Conservation (phyloP, 2,797 vertebrate species). For the Mastacembelus armatus region DNA sequence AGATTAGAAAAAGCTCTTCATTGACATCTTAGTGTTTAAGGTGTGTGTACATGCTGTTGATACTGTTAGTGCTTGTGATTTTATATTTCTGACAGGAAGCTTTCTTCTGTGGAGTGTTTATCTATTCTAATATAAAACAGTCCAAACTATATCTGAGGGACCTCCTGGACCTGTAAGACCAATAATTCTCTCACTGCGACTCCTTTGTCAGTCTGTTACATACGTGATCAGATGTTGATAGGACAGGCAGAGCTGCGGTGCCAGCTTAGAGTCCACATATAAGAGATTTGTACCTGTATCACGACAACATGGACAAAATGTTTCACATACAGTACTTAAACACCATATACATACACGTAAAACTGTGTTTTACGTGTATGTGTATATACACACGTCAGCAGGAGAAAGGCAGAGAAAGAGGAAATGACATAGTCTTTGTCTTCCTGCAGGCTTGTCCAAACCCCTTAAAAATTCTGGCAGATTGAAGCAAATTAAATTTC, state of each 20-base stretch:
- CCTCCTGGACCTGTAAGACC: neutral
- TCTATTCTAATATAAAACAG: neutral
- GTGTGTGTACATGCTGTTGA: slow-evolving; percentile 31
- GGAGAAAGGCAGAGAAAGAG: slow-evolving; percentile 55
- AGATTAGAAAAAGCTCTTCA: slow-evolving; percentile 86
- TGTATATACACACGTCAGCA: slow-evolving; percentile 59
- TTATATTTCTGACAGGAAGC: slow-evolving; percentile 6
- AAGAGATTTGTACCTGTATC: slow-evolving; percentile 53
- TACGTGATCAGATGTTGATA: slow-evolving; percentile 25
- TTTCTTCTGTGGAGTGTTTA: slow-evolving; percentile 24
- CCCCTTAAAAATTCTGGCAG: slow-evolving; percentile 14
- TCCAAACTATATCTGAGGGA: neutral
- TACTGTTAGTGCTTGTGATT: slow-evolving; percentile 25
- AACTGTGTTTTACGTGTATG: slow-evolving; percentile 70
- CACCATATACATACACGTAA: slow-evolving; percentile 63
- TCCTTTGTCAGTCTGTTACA: slow-evolving; percentile 8
- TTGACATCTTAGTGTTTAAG: slow-evolving; percentile 65
- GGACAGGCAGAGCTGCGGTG: slow-evolving; percentile 53
- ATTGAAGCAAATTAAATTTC: slow-evolving; percentile 26
- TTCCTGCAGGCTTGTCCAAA: slow-evolving; percentile 55
- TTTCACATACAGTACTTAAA: slow-evolving; percentile 59
- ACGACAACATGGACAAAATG: slow-evolving; percentile 46
- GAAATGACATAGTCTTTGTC: slow-evolving; percentile 44
- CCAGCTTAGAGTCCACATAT: slow-evolving; percentile 51
- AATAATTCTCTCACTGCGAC: slow-evolving; percentile 13